These are phyloP conservation scores for Oncopodura yosiiana DNA, from an alignment of 1,140 invertebrate species.

Conservation along the genomic window DNA sequence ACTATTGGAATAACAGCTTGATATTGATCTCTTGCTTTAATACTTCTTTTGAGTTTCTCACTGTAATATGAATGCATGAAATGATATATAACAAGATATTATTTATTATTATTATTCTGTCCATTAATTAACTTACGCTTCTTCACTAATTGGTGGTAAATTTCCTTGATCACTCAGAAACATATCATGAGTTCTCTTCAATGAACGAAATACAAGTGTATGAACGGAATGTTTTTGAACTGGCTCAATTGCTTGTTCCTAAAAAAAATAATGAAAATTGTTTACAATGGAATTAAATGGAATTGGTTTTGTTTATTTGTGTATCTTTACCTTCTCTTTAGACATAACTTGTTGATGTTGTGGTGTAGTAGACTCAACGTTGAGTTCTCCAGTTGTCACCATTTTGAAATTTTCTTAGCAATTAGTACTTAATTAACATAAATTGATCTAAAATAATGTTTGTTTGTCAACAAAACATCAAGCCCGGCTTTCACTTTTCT, in stretches of 20 bases:
- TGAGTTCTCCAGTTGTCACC: too few species aligned
- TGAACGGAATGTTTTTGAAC: constrained; percentile 94
- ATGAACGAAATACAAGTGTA: constrained; percentile 88
- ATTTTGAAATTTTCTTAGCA: too few species aligned
- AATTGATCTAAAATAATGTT: too few species aligned
- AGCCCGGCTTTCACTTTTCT: too few species aligned
- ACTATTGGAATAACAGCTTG: constrained; percentile 74
- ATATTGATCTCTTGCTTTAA: constrained; percentile 82
- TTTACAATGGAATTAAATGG: neutral
- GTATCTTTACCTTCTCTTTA: constrained; percentile 2
- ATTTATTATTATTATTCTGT: constrained; percentile 1
- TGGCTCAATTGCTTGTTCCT: constrained; percentile 60
- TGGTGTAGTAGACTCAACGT: too few species aligned
- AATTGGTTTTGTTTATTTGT: neutral
- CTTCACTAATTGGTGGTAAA: constrained; percentile 70
- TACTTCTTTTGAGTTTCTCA: constrained; percentile 57
- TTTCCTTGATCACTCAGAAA: constrained; percentile 83
- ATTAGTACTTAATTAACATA: too few species aligned
- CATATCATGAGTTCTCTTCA: constrained; percentile 96
- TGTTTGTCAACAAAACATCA: too few species aligned
- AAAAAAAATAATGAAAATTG: constrained; percentile 22
- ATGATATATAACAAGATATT: neutral
- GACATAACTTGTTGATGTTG: too few species aligned
- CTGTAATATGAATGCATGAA: constrained; percentile 45
- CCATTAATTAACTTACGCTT: constrained; percentile 53